phyloP scores from a whole-genome alignment of 1,140 invertebrate genomes.

The Campoletis sonorensis region DNA sequence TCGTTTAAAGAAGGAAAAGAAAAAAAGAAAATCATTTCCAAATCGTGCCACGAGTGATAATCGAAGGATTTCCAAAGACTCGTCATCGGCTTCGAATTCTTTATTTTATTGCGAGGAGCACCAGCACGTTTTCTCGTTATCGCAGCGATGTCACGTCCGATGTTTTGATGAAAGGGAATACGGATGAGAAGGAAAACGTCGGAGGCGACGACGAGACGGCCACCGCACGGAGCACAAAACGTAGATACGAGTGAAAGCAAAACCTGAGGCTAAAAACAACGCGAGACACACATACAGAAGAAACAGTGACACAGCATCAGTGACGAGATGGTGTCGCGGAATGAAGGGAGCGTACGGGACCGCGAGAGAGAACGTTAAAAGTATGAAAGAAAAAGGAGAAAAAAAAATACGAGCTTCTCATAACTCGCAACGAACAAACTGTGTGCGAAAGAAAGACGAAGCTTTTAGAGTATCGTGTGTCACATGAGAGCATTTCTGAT shows the following conservation, averaged over 20 bases:
- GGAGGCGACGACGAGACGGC: not conserved
- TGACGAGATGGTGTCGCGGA: not conserved
- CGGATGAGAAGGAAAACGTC: not conserved
- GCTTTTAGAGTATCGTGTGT: too few relatives aligned
- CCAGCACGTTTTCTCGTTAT: not conserved
- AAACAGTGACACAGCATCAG: not conserved
- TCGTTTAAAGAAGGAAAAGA: too few relatives aligned
- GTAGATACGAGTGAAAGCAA: conserved; percentile 1
- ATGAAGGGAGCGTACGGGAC: not conserved
- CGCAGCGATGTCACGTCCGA: not conserved
- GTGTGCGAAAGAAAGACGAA: too few relatives aligned
- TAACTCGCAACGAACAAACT: not conserved
- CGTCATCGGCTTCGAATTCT: not conserved
- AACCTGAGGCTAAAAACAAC: conserved; percentile 7
- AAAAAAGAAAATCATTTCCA: not conserved
- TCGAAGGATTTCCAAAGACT: conserved; percentile 3
- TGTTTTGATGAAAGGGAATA: conserved; percentile 11
- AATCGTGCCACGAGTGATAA: not conserved
- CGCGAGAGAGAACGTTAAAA: not conserved
- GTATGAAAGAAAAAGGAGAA: not conserved
- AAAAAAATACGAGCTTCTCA: not conserved
- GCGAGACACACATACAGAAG: not conserved
- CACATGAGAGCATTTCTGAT: too few relatives aligned
- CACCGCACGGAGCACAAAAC: not conserved
- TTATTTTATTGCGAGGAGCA: not conserved